These are phyloP conservation scores for Epinephelus cyanopodus DNA, from an alignment of 2,113 vertebrate genomes.

Conservation along the genomic window DNA sequence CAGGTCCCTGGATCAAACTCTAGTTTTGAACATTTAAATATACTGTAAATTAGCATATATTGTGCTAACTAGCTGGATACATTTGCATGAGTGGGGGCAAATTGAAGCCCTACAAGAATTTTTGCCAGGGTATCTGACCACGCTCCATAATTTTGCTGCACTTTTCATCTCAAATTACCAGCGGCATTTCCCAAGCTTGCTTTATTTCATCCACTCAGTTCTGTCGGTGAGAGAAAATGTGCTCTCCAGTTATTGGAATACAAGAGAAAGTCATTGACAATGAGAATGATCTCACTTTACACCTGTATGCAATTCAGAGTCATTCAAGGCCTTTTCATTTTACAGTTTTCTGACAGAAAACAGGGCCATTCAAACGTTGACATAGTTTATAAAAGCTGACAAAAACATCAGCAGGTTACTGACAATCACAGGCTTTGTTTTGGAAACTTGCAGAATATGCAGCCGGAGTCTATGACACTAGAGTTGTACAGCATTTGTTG, in stretches of 20 bases:
- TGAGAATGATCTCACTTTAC: neutral
- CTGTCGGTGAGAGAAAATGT: neutral
- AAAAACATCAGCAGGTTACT: neutral
- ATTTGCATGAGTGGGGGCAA: neutral
- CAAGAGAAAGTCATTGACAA: neutral
- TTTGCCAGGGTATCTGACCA: neutral
- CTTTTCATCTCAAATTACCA: neutral
- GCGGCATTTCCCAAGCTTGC: neutral
- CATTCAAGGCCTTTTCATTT: conserved; percentile 1
- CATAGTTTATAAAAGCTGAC: neutral
- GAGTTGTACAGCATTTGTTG: neutral
- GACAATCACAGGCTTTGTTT: neutral
- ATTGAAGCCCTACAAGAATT: neutral
- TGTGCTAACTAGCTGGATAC: neutral
- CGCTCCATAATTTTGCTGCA: neutral
- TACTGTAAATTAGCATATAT: neutral
- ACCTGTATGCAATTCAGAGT: neutral
- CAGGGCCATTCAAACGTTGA: neutral
- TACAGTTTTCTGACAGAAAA: neutral
- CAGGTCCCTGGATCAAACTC: neutral
- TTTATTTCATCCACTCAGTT: neutral
- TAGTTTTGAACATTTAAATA: neutral
- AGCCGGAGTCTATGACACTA: neutral
- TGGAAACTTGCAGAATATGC: neutral
- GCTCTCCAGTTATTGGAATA: neutral